Evolutionary conservation across 2,113 vertebrate species (phyloP).

Genomic region (Puffinus mauretanicus): DNA sequence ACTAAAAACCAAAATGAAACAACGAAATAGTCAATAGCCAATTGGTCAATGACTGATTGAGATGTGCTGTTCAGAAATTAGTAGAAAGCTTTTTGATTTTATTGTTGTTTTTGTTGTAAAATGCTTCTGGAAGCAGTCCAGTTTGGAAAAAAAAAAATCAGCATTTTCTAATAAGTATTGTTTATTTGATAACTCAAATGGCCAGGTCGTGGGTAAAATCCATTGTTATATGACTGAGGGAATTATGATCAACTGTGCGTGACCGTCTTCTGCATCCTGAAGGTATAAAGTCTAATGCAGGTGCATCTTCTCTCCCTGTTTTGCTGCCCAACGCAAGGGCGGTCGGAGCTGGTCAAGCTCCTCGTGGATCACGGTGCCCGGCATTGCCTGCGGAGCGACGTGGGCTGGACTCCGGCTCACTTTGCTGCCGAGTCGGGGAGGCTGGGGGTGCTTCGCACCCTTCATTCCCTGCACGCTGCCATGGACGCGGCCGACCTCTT

Average conservation of each 20-base stretch:
- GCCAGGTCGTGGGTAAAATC: not conserved
- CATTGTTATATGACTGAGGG: rapidly evolving
- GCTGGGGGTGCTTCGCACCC: conserved; percentile 77
- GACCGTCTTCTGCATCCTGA: not conserved
- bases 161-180: not conserved
- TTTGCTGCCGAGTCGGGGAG: conserved; percentile 84
- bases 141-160: not conserved
- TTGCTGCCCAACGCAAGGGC: conserved; percentile 66
- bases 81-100: not conserved
- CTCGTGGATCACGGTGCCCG: conserved; percentile 82
- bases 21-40: not conserved
- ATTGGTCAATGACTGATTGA: not conserved
- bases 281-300: not conserved
- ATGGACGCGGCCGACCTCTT: conserved; percentile 81
- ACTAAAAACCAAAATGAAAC: not conserved
- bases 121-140: not conserved
- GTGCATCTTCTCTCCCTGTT: not conserved
- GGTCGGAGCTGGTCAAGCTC: conserved; percentile 75
- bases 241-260: not conserved
- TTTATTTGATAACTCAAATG: not conserved
- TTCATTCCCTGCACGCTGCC: conserved; percentile 81
- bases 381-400: conserved; percentile 77
- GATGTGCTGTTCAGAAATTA: not conserved
- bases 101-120: not conserved
- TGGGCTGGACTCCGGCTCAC: conserved; percentile 88